Percentiles rank a stretch among this genome's conserved stretches.
These are phyloP conservation scores for Anomalospiza imberbis DNA, from an alignment of 2,797 vertebrate species.

Conservation along the genomic window DNA sequence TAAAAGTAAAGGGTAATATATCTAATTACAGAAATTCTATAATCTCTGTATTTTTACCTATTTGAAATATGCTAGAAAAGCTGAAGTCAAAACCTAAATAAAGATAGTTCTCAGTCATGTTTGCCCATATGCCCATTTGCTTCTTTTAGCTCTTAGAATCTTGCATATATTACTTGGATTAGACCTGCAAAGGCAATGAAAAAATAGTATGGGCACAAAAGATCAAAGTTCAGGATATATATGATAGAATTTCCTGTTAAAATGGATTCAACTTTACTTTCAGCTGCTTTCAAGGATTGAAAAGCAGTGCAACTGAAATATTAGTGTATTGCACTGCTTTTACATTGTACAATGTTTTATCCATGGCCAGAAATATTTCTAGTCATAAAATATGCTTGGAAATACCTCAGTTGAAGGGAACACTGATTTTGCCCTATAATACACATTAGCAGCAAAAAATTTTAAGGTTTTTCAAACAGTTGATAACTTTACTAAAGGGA, in stretches of 20 bases:
- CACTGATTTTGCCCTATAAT: background rate
- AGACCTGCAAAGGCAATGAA: background rate
- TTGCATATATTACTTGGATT: background rate
- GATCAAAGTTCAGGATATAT: background rate
- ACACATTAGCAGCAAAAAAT: background rate
- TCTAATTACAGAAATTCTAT: background rate
- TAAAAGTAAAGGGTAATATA: background rate
- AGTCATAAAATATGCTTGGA: background rate
- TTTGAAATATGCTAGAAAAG: background rate
- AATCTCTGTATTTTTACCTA: background rate
- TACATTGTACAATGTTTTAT: background rate
- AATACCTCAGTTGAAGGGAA: background rate
- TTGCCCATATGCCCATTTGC: background rate
- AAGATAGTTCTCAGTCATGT: background rate
- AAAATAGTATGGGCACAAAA: background rate
- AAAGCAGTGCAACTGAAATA: background rate
- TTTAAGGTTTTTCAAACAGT: background rate
- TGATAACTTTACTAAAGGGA: background rate
- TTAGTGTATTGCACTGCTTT: background rate
- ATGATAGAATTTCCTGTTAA: background rate
- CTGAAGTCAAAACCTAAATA: background rate
- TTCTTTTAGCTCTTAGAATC: background rate
- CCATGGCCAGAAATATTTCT: background rate
- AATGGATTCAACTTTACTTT: background rate
- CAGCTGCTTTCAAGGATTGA: background rate